Evolutionary conservation across 2,888 invertebrate species (phyloP), one percentile per base, ranked within the genome.

Genomic region (Galerucella calmariensis): DNA sequence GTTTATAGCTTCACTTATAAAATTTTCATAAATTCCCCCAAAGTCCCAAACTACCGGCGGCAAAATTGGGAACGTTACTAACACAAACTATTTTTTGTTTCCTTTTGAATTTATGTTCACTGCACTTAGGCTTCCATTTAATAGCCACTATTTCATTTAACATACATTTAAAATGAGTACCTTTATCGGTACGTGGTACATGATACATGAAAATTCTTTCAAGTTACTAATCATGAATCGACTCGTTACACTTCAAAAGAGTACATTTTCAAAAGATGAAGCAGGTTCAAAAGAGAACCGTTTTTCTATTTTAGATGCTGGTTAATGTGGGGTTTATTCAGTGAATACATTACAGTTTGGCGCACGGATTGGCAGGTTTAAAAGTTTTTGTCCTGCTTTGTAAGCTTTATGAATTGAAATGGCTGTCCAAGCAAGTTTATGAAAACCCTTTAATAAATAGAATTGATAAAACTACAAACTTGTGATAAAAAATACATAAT

Each of bases 181-280:
- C 27, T 27, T 3, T 41, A 41, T 41, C 8, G 35, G 35, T 41
- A 41, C 35, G 35, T 41, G 20, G 10, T 56, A 20, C 2, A 20
- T 20, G 61, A 11, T 61, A 35, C 61, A 61, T 61, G 27, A 61
- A 61, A 61, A 16, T 20, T 59, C 27, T 59, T 24, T 59, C 3
- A 24, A 59, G 27, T 59, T 11, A 24, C 58, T 12, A 20, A 20
- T 9, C 35, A 35, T 61, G 61, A 61, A 61, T 61, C 61, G 61
- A 61, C 61, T 61, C 61, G 35, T 61, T 61, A 61, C 35, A 35
- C 61, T 61, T 61, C 35, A 61, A 61, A 61, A 61, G 61, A 61
- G 61, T 35, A 24, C 10, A 61, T 35, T 27, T 35, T 61, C 61
- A 61, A 61, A 61, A 61, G 61, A 61, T 61, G 35, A 61, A 61